Evolutionary conservation across 1,140 invertebrate species (phyloP), one percentile per base, ranked within the genome.

Genomic region (Scaptomyza hsui): DNA sequence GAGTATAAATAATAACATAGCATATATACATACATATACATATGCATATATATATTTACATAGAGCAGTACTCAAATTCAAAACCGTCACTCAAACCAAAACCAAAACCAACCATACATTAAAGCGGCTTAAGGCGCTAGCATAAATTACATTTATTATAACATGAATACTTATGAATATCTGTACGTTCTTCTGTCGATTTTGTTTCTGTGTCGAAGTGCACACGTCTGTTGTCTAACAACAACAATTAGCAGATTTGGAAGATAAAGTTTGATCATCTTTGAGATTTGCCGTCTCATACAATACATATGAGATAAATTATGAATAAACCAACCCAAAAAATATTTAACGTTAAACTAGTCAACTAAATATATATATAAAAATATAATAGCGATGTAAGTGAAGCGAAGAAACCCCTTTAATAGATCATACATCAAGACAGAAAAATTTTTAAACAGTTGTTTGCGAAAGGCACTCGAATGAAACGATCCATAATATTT

Each of bases 401-500:
- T 51, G 12, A 13, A 56, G 19, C 37, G 21, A 32, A 16, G 21
- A n/a, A 35, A 15, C 21, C 26, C 35, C 64, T n/a, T 49, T n/a
- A 29, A 16, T 12, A 37, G 12, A 3, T n/a, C 32, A 37, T n/a
- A 16, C 9, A 29, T 16, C 26, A 29, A 29, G 26, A 7, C 7
- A 37, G 1, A 29, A 5, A 47, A 6, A 47, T 7, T 29, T 47
- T 19, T 12, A 21, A 21, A 12, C 19, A 45, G 18, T 18, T 45
- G 24, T 24, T 24, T 24, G 15, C 48, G 29, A 45, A n/a, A 6
- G 5, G 12, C 21, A 51, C 6, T 51, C 35, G 49, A 44, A 35
- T 19, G 55, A 49, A 41, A 15, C 57, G 59, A 62, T 62, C 59
- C 57, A 70, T 16, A 65, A 86, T 83, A 83, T 83, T 73, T 83